Conservation (phyloP, 2,797 vertebrate species). For the Chelon auratus region DNA sequence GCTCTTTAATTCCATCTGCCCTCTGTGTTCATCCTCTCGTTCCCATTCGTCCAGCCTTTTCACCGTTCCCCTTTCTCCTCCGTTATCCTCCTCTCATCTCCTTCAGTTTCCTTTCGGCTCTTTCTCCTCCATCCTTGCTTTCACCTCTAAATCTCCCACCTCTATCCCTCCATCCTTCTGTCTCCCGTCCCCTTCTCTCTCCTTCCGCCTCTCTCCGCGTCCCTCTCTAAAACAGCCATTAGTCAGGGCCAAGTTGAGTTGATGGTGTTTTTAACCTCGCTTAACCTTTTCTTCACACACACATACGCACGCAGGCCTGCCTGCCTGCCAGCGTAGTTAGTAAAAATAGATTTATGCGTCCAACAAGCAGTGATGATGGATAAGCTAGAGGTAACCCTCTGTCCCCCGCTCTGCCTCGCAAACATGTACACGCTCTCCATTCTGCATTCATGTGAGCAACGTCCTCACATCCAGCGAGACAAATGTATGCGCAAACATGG, state of each 20-base stretch:
- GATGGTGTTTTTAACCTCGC: conserved; percentile 84
- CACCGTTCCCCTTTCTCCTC: neutral
- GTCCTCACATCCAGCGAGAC: conserved; percentile 2
- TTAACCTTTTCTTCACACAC: conserved; percentile 72
- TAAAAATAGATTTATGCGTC: conserved; percentile 80
- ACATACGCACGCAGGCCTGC: conserved; percentile 14
- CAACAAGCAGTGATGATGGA: conserved; percentile 80
- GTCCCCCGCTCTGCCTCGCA: conserved; percentile 47
- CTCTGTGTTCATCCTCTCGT: conserved; percentile 19
- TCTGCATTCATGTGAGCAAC: conserved; percentile 20
- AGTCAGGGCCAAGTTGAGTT: conserved; percentile 84
- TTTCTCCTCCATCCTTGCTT: conserved; percentile 53
- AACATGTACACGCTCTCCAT: conserved; percentile 20
- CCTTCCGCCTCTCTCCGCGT: conserved; percentile 36
- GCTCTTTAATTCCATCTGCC: neutral
- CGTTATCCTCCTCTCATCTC: conserved; percentile 1
- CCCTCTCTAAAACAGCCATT: conserved; percentile 80
- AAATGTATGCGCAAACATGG: neutral
- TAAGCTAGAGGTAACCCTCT: conserved; percentile 77
- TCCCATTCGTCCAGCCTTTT: conserved; percentile 19
- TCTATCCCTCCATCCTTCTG: conserved; percentile 62
- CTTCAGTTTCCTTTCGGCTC: conserved; percentile 26
- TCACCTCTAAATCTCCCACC: conserved; percentile 69
- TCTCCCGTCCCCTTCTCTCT: conserved; percentile 59
- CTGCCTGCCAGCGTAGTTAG: conserved; percentile 74